Conservation (phyloP, 2,797 vertebrate species). For the Ceryle rudis region DNA sequence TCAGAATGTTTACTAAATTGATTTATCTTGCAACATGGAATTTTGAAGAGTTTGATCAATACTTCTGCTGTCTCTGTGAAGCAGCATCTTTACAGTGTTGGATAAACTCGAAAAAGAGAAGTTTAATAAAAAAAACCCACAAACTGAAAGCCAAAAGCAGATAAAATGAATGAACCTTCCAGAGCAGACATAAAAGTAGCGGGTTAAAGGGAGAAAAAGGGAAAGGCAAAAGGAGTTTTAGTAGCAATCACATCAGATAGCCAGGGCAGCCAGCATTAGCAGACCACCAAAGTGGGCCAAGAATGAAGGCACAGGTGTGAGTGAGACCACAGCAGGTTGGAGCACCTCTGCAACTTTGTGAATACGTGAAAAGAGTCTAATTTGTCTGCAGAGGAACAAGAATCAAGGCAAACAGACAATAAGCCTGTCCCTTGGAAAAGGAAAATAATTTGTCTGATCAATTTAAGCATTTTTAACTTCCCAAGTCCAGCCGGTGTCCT, state of each 20-base stretch:
- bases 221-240: not conserved
- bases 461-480: not conserved
- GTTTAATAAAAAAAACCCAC: not conserved
- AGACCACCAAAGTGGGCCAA: not conserved
- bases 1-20: not conserved
- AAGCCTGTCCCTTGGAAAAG: not conserved
- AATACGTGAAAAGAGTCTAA: not conserved
- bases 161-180: not conserved
- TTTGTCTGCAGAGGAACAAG: not conserved
- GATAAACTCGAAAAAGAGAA: not conserved
- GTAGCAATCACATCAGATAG: not conserved
- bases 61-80: not conserved
- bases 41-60: not conserved
- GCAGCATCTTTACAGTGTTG: not conserved
- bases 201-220: not conserved
- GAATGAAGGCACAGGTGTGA: not conserved
- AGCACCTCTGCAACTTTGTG: not conserved
- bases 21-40: not conserved
- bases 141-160: constrained; percentile 1
- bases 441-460: not conserved
- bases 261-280: not conserved
- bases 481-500: not conserved
- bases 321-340: not conserved
- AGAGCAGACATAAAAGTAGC: not conserved
- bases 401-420: not conserved